phyloP scores from a whole-genome alignment of 2,113 vertebrate species.

The Microcebus griseorufus region DNA sequence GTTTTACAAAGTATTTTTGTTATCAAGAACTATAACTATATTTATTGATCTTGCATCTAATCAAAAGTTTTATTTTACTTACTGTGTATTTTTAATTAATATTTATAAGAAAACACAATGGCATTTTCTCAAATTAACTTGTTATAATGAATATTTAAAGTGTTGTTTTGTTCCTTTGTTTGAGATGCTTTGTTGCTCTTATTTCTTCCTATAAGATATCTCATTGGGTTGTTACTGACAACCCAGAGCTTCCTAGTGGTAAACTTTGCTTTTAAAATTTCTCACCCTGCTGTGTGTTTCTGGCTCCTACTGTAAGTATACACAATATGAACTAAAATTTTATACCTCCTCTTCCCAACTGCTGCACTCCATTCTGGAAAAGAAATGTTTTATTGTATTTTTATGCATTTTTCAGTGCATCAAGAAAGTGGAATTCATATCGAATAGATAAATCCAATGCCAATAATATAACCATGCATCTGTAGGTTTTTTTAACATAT shows the following conservation, averaged over 20 bases:
- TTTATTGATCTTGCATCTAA: not conserved
- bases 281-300: constrained; percentile 47
- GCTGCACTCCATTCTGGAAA: constrained; percentile 42
- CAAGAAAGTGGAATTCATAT: constrained; percentile 18
- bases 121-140: not conserved
- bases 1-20: not conserved
- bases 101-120: not conserved
- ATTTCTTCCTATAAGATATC: not conserved
- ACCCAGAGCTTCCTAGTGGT: constrained; percentile 8
- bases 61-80: not conserved
- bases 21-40: not conserved
- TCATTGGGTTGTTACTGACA: not conserved
- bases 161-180: not conserved
- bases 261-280: constrained; percentile 67
- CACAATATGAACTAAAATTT: constrained; percentile 36
- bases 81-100: not conserved
- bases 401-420: constrained; percentile 35
- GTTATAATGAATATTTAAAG: constrained; percentile 51
- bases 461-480: not conserved
- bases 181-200: not conserved
- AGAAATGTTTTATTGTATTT: not conserved
- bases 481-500: not conserved
- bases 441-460: not conserved
- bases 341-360: constrained; percentile 2
- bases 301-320: not conserved